Base-by-base conservation (phyloP, 2,797 vertebrate species). In the Megaceryle alcyon region DNA sequence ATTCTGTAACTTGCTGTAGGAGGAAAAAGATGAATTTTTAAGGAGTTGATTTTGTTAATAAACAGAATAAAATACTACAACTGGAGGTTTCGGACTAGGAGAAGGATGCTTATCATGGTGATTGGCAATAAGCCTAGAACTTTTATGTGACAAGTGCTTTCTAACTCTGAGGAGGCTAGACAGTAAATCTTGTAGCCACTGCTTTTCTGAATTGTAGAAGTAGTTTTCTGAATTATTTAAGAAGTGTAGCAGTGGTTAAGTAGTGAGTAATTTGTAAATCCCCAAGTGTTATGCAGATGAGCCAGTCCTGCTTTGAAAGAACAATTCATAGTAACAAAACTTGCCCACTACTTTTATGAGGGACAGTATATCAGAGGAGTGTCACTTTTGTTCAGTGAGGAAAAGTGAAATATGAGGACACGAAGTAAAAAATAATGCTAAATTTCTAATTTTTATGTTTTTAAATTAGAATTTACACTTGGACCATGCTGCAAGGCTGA, bases 331-430 rank as follows among this genome's bases (percentile, higher is more conserved):
- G 43, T 56, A 69, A 35, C 69, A 44, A 59, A 90, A 69, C 11
- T 79, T 66, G 25, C 23, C 37, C 12, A 10, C 7, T 15, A 2
- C 8, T 51, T 86, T 14, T 53, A 0, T 57, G 49, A 68, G 80
- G 23, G 41, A 31, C 22, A 71, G 14, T 3, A 0, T 37, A 12
- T 66, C 23, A 25, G 18, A 39, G 17, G 53, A 59, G 2, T 37
- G 18, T 35, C 0, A 1, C 29, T 63, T 82, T 2, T 31, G 15
- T 78, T 23, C 22, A 25, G 16, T 1, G 1, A 61, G 39, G 71
- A 56, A 44, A 48, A 26, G 31, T 72, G 49, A 77, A 66, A 14
- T 22, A 12, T 18, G 53, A 60, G 29, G 25, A 17, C 6, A 3
- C 8, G 18, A 49, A 44, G 37, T 15, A 26, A 68, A 72, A 95